phyloP scores from a whole-genome alignment of 2,888 invertebrate species.

The Ommatoiulus sabulosus region DNA sequence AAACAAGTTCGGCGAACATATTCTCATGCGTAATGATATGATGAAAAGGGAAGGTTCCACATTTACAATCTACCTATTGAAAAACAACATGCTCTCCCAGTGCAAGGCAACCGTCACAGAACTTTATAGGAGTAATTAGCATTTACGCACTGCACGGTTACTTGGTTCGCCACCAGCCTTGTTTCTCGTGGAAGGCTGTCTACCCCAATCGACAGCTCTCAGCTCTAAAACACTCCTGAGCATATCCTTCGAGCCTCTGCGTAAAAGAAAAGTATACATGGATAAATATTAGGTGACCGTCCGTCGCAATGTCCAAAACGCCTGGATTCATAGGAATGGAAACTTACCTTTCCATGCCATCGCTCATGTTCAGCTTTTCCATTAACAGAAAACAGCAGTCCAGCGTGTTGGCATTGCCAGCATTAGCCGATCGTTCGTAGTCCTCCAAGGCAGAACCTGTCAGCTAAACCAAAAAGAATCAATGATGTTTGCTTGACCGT shows the following conservation, averaged over 20 bases:
- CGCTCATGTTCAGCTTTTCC: neutral
- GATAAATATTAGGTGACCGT: neutral
- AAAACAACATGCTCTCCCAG: too few species aligned
- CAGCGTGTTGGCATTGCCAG: neutral
- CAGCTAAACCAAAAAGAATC: conserved; percentile 61
- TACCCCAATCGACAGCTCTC: conserved; percentile 62
- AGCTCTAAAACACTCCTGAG: conserved; percentile 62
- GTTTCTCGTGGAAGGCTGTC: conserved; percentile 49
- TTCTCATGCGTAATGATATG: too few species aligned
- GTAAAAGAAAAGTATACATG: neutral
- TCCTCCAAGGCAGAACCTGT: conserved; percentile 63
- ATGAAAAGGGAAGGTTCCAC: too few species aligned
- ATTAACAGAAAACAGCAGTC: neutral
- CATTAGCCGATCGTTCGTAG: conserved; percentile 32
- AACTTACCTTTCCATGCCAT: neutral
- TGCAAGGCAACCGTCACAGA: too few species aligned
- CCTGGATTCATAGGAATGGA: too few species aligned
- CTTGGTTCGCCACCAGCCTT: neutral
- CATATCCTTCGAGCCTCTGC: conserved; percentile 61
- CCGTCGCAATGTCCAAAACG: too few species aligned
- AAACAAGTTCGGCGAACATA: too few species aligned
- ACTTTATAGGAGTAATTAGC: neutral
- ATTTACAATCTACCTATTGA: too few species aligned
- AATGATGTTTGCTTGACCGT: neutral
- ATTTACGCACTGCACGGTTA: neutral